Base-by-base conservation (phyloP, 1,140 invertebrate genomes). In the Octopus bimaculoides region DNA sequence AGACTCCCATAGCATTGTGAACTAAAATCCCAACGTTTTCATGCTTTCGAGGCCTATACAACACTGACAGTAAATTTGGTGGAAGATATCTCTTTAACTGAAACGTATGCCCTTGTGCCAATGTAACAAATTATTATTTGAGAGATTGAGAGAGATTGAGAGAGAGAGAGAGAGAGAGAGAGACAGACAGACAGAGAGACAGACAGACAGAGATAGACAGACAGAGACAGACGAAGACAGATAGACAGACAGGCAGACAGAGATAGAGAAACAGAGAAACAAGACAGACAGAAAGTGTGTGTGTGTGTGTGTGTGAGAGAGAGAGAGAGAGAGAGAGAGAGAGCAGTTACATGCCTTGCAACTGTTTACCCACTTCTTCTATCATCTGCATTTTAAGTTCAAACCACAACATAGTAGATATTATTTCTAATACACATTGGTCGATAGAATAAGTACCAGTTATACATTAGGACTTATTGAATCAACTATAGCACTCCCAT, bases 121-220 rank as follows among this genome's bases (percentile, higher is more conserved):
- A 61, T 61, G 17, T 17, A 61, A 12, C 9, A 61, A 61, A 61
- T 17, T 17, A 12, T 12, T 61, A 61, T 2, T 61, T 61, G 1
- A 9, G 1, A 4, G 56, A 12, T 61, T 61, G 9, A 3, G 0
- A 71, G 26, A 71, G 66, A 5, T 4, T 4, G 66, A 71, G 66
- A 71, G 66, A 71, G 66, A 10, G 66, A 71, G 66, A 71, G 66
- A 71, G 66, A 71, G 66, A 71, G 8, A 69, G 66, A 69, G 66
- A 69, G 66, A 69, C 14, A 69, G 66, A 69, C 14, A 69, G 66
- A 69, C 14, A 69, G 5, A 69, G 66, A 69, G 66, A 69, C 14
- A 69, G 66, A 20, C 14, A 69, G 66, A 69, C 14, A 69, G 66
- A 69, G 66, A 69, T 12, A 69, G 66, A 69, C 14, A 69, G 66